Evolutionary conservation across 2,888 invertebrate genomes (phyloP).

Genomic region (Tinea pellionella): DNA sequence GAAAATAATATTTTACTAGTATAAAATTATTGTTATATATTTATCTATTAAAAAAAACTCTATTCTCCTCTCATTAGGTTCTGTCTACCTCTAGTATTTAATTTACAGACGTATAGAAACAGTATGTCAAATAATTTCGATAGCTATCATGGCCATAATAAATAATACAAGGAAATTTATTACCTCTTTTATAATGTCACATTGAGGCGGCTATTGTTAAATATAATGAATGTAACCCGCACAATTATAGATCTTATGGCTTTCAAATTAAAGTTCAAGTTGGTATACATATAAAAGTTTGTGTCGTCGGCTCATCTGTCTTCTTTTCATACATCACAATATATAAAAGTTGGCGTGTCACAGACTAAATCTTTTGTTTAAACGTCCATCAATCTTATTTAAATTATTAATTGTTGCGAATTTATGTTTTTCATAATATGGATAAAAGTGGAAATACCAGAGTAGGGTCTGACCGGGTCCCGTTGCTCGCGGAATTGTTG

Average conservation of each 20-base stretch:
- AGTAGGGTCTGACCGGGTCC: no score
- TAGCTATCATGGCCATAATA: slow-evolving; percentile 7
- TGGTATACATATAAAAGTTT: not conserved
- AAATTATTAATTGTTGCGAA: not conserved
- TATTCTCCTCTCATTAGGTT: no score
- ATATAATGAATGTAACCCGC: not conserved
- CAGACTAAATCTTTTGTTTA: slow-evolving; percentile 13
- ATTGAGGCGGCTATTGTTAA: slow-evolving; percentile 4
- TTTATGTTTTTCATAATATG: not conserved
- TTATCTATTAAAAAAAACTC: no score
- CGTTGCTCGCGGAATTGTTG: no score
- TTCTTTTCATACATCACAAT: slow-evolving; percentile 4
- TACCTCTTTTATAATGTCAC: slow-evolving; percentile 13
- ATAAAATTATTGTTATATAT: no score
- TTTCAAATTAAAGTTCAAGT: slow-evolving; percentile 3
- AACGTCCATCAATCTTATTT: slow-evolving; percentile 8
- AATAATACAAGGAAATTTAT: slow-evolving; percentile 9
- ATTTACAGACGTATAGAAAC: no score
- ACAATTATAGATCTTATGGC: not conserved
- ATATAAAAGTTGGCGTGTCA: slow-evolving; percentile 12
- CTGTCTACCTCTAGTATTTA: no score
- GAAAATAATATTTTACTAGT: no score
- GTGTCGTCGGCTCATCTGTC: slow-evolving; percentile 3
- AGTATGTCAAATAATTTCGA: slow-evolving; percentile 5
- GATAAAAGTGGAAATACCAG: no score